A percentile compares a stretch with the other conserved stretches of the same genome.
These are phyloP conservation scores for Mimumesa dahlbomi DNA, from an alignment of 2,888 invertebrate genomes.

Conservation along the genomic window DNA sequence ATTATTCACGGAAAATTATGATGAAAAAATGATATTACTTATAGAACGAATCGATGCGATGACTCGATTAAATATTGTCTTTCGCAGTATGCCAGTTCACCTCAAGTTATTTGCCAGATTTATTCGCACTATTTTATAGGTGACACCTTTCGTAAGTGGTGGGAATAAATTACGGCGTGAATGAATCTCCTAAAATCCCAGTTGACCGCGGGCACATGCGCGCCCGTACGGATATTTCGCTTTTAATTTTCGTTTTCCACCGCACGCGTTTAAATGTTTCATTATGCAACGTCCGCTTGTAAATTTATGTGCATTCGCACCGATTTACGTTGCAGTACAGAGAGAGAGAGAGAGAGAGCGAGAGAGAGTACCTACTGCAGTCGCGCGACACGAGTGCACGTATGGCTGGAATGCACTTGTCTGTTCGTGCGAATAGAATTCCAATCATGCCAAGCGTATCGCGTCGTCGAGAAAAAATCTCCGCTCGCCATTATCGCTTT, in stretches of 20 bases:
- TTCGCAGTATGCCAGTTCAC: no score
- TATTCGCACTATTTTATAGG: background rate
- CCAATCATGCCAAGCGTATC: slow-evolving; percentile 38
- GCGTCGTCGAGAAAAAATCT: slow-evolving; percentile 10
- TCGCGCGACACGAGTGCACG: background rate
- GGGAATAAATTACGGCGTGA: slow-evolving; percentile 28
- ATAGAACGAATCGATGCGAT: no score
- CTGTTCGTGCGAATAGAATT: slow-evolving; percentile 42
- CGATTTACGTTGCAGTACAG: slow-evolving; percentile 37
- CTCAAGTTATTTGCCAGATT: no score
- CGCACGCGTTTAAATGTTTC: slow-evolving; percentile 42
- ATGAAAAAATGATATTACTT: no score
- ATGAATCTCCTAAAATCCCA: slow-evolving; percentile 29
- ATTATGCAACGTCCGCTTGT: slow-evolving; percentile 39
- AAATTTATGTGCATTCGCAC: slow-evolving; percentile 51
- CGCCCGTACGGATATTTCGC: slow-evolving; percentile 17
- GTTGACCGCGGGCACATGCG: slow-evolving; percentile 6
- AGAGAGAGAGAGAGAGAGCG: no score
- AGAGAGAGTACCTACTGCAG: slow-evolving; percentile 1
- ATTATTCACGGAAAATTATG: no score
- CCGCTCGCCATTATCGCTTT: background rate
- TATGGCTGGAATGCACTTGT: slow-evolving; percentile 26
- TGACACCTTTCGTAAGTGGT: slow-evolving; percentile 19
- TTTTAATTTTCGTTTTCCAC: slow-evolving; percentile 38
- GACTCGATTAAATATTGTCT: no score